A percentile compares a stretch with the other conserved stretches of the same genome.
These are phyloP conservation scores for Propithecus coquereli DNA, from an alignment of 2,113 vertebrate genomes.

Conservation along the genomic window DNA sequence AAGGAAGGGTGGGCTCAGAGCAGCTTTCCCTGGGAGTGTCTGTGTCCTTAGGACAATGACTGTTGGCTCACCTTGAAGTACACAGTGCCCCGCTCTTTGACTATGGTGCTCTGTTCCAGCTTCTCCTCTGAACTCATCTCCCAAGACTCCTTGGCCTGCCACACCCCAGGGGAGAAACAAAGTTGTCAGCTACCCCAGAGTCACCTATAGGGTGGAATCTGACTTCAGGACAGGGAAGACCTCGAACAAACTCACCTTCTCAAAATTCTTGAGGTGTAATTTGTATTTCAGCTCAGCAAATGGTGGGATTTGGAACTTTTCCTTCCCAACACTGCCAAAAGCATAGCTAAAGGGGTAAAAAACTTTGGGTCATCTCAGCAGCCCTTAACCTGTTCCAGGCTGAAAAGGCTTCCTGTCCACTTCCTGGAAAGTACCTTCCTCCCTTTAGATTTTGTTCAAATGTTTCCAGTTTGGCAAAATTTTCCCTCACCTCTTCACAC, in stretches of 20 bases:
- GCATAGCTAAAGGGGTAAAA: slow-evolving; percentile 86
- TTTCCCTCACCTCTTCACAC: background rate
- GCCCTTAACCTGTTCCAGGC: background rate
- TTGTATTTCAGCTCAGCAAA: slow-evolving; percentile 91
- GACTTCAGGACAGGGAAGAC: background rate
- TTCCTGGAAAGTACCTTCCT: background rate
- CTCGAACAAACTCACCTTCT: slow-evolving; percentile 87
- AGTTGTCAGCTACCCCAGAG: slow-evolving; percentile 8
- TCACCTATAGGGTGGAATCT: background rate
- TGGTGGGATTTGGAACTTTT: slow-evolving; percentile 90
- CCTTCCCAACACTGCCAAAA: slow-evolving; percentile 88
- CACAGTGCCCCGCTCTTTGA: slow-evolving; percentile 96
- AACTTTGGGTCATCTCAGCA: background rate
- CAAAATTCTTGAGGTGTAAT: slow-evolving; percentile 92
- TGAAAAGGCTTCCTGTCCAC: background rate
- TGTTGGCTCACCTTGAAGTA: slow-evolving; percentile 92
- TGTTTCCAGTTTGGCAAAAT: background rate
- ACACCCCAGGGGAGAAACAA: slow-evolving; percentile 34
- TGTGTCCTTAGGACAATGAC: accelerated
- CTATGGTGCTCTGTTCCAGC: slow-evolving; percentile 92
- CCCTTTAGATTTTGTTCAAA: background rate
- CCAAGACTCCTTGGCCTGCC: slow-evolving; percentile 96
- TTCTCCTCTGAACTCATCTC: slow-evolving; percentile 96
- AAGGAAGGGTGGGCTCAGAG: background rate
- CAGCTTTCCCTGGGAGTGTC: background rate